Conservation (phyloP, 2,888 invertebrate genomes). For the Acholoe squamosa region DNA sequence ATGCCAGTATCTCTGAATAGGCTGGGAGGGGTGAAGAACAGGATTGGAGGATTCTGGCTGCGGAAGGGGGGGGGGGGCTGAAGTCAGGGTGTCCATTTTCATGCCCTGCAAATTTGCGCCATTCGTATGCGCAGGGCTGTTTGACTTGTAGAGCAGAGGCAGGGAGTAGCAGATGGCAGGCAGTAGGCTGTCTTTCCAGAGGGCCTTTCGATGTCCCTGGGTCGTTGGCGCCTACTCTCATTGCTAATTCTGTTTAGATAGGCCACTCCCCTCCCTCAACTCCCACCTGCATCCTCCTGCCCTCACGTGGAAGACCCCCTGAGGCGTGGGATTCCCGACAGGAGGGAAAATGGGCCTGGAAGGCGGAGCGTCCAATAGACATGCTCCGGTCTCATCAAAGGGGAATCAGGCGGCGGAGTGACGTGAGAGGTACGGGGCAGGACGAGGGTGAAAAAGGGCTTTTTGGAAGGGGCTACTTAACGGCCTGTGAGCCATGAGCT, state of each 20-base stretch:
- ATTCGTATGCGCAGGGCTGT: constrained; percentile 21
- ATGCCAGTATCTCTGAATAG: neutral
- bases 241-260: constrained; percentile 44
- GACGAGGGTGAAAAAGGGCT: neutral
- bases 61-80: neutral
- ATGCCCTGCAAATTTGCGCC: neutral
- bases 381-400: neutral
- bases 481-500: neutral
- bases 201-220: neutral
- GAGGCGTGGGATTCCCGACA: too few relatives aligned
- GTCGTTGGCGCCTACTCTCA: constrained; percentile 23
- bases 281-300: neutral
- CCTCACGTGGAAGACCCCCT: neutral
- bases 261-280: neutral
- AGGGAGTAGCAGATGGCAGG: neutral
- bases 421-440: neutral
- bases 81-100: neutral
- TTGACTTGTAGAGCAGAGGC: neutral
- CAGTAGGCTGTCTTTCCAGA: neutral
- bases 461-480: neutral
- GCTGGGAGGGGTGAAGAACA: neutral
- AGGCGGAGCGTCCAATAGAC: neutral
- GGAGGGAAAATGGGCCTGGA: too few relatives aligned
- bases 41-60: neutral
- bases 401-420: neutral